Conservation (phyloP, 2,113 vertebrate genomes). For the Pipra filicauda region DNA sequence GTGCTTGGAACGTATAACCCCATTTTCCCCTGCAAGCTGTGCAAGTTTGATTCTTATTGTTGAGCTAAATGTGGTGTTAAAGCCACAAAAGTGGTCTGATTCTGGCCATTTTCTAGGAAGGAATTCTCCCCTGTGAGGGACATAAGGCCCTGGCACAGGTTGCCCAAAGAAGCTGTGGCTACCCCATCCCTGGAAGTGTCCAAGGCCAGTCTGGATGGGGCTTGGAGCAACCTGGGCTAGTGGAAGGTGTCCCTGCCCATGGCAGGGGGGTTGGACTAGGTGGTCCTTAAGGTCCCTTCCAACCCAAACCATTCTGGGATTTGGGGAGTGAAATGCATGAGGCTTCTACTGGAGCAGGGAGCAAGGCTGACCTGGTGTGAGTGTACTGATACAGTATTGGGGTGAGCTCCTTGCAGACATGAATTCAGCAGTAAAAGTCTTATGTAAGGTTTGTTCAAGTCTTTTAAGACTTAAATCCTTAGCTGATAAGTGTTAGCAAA, state of each 20-base stretch:
- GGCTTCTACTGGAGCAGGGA: background rate
- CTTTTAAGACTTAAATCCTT: slow-evolving; percentile 4
- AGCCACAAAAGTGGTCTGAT: background rate
- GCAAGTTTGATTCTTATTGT: background rate
- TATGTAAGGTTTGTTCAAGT: slow-evolving; percentile 13
- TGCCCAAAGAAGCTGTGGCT: background rate
- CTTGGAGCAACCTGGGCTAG: background rate
- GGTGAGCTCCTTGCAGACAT: background rate
- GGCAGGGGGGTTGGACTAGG: background rate
- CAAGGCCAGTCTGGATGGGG: background rate
- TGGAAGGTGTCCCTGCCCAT: background rate
- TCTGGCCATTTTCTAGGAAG: background rate
- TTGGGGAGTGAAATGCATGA: background rate
- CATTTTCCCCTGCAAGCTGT: background rate
- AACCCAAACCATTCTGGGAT: background rate
- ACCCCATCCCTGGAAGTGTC: background rate
- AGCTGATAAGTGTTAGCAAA: background rate
- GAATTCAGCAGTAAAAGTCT: slow-evolving; percentile 60
- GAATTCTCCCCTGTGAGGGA: background rate
- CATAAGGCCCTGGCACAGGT: background rate
- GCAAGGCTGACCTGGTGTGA: background rate
- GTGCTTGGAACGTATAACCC: background rate
- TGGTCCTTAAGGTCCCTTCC: background rate
- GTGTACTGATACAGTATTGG: background rate
- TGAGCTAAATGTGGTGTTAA: background rate